phyloP scores from a whole-genome alignment of 2,888 invertebrate genomes.

The Agrotis clavis region DNA sequence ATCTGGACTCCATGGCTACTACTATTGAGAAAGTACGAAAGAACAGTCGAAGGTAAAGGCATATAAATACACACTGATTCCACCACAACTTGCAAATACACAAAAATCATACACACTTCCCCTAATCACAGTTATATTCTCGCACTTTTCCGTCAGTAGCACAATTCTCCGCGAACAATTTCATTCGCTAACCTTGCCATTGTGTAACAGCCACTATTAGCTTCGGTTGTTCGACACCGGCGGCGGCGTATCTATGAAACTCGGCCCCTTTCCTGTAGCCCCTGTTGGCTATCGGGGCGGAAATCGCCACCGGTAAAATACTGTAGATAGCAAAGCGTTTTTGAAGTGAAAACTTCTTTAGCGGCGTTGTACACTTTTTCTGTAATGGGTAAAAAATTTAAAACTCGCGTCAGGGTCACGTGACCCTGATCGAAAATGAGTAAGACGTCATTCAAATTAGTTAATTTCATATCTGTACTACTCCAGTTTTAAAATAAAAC shows the following conservation, averaged over 20 bases:
- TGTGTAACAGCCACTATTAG: slow-evolving; percentile 30
- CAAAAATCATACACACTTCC: background rate
- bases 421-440: too few relatives aligned
- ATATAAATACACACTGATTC: too few relatives aligned
- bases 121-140: background rate
- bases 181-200: slow-evolving; percentile 20
- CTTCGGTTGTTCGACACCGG: slow-evolving; percentile 1
- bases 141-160: slow-evolving; percentile 1
- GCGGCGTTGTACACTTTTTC: too few relatives aligned
- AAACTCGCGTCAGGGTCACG: too few relatives aligned
- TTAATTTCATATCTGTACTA: too few relatives aligned
- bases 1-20: too few relatives aligned
- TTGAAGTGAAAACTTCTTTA: too few relatives aligned
- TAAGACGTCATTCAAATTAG: too few relatives aligned
- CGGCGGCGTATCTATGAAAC: slow-evolving; percentile 27
- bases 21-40: too few relatives aligned
- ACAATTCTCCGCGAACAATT: slow-evolving; percentile 14
- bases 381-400: too few relatives aligned
- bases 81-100: background rate
- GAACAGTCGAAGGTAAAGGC: too few relatives aligned
- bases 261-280: slow-evolving; percentile 32
- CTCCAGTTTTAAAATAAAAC: too few relatives aligned
- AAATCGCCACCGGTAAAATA: slow-evolving; percentile 22
- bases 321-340: slow-evolving; percentile 8
- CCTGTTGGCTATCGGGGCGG: slow-evolving; percentile 23